Evolutionary conservation across 2,797 vertebrate genomes (phyloP), one percentile per base, ranked within the genome.

Genomic region (Acrossocheilus fasciatus): DNA sequence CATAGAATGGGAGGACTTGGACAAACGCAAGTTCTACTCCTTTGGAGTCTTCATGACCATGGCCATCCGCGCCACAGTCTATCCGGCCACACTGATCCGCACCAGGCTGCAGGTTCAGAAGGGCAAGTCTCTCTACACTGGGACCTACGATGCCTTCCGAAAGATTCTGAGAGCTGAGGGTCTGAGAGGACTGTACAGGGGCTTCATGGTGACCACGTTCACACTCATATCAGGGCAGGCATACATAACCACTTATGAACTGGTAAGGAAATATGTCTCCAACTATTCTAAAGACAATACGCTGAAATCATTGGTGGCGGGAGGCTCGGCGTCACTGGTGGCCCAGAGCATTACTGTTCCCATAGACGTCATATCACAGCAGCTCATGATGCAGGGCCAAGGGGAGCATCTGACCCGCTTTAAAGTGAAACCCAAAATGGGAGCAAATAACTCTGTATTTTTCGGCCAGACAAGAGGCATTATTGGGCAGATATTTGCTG

Each of bases 1-100:
- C 95, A 99, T 99, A 0, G 98, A 99, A 92, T 99, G 98, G 98
- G 98, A 99, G 88, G 97, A 99, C 93, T 94, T 99, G 91, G 98
- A 99, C 95, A 99, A 99, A 89, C 96, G 95, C 93, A 99, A 99
- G 86, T 99, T 99, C 95, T 99, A 98, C 4, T 96, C 98, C 2
- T 96, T 99, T 0, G 98, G 98, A 0, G 95, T 99, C 57, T 98
- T 98, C 50, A 98, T 99, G 96, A 99, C 98, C 0, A 98, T 99
- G 98, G 95, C 95, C 92, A 99, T 99, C 91, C 95, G 98, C 4
- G 96, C 97, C 88, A 98, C 98, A 0, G 96, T 99, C 73, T 99
- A 99, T 94, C 98, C 98, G 0, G 98, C 98, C 89, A 98, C 97
- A 0, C 96, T 99, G 80, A 99, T 99, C 92, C 97, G 98, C 36